Evolutionary conservation across 2,888 invertebrate species (phyloP), one percentile per base, ranked within the genome.

Genomic region (Gymnosoma rotundatum): DNA sequence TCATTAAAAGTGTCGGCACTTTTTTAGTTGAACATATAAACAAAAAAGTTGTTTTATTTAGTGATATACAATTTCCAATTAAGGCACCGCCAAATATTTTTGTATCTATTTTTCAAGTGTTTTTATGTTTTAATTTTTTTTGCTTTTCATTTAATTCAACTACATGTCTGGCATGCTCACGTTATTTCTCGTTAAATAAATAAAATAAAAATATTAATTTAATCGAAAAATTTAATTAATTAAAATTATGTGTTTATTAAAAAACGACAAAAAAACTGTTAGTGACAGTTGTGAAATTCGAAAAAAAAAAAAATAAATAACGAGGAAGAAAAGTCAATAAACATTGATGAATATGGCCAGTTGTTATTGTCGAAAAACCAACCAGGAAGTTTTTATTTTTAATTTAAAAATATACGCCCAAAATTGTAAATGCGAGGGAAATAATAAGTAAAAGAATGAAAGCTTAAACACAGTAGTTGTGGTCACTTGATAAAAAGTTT

Each of bases 61-160:
- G 83, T 86, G 86, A 86, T 86, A 85, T 85, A 86, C 87, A 86
- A 86, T 83, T 85, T 84, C 86, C 87, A 86, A 86, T 86, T 86
- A 87, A 85, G 87, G 87, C 60, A 86, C 87, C 87, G 87, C 84
- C 64, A 82, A 78, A 67, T 25, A 60, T 66, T 61, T 42, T 10
- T 42, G 12, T 42, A 42, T 42, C 76, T 79, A 75, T 78, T 78
- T 72, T 73, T 25, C 61, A 61, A 67, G 42, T 76, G 70, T 66
- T 79, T 79, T 79, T 58, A 45, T 45, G 38, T 56, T 64, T 78
- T 70, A 1, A 42, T 54, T 6, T 18, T 61, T 63, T 42, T 42
- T 42, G 12, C 12, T 61, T 64, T 64, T n/a, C 16, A 56, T 60
- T 38, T 2, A 18, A 63, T 64, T 72, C 25, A 45, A 18, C n/a